These are phyloP conservation scores for Chascanopsetta lugubris DNA, from an alignment of 2,113 vertebrate species.

Conservation along the genomic window DNA sequence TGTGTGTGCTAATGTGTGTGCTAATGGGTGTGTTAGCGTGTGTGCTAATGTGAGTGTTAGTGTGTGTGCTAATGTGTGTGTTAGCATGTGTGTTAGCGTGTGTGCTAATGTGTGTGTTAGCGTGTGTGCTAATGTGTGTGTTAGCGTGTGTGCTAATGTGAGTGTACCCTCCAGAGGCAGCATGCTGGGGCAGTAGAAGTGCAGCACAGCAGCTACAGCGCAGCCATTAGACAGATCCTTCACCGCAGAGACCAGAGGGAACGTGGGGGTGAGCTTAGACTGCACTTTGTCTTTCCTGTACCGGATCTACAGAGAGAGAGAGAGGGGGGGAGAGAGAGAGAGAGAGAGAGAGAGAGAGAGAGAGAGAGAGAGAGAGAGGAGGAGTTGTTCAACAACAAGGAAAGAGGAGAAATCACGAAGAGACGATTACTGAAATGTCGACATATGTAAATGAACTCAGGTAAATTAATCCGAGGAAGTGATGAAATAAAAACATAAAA, in stretches of 20 bases:
- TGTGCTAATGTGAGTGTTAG: no score
- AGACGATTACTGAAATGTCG: not conserved
- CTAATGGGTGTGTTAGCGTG: no score
- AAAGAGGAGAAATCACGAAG: not conserved
- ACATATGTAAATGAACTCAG: not conserved
- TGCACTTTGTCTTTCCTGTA: conserved; percentile 91
- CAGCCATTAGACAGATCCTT: conserved; percentile 92
- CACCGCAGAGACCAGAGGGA: conserved; percentile 83
- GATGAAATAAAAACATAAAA: conserved; percentile 27
- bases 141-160: not conserved
- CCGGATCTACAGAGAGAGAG: conserved; percentile 82
- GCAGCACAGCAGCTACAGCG: conserved; percentile 85
- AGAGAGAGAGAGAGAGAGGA: not conserved
- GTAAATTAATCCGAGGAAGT: not conserved
- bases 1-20: no score
- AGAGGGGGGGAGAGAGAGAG: conserved; percentile 5
- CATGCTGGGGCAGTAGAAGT: conserved; percentile 88
- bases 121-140: not conserved
- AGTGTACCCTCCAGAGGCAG: conserved; percentile 87
- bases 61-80: no score
- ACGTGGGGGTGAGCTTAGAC: conserved; percentile 87
- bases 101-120: not conserved
- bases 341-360: conserved; percentile 24
- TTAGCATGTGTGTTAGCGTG: no score
- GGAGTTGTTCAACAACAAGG: conserved; percentile 9